Conservation (phyloP, 1,140 invertebrate genomes). For the Dendroctonus valens region DNA sequence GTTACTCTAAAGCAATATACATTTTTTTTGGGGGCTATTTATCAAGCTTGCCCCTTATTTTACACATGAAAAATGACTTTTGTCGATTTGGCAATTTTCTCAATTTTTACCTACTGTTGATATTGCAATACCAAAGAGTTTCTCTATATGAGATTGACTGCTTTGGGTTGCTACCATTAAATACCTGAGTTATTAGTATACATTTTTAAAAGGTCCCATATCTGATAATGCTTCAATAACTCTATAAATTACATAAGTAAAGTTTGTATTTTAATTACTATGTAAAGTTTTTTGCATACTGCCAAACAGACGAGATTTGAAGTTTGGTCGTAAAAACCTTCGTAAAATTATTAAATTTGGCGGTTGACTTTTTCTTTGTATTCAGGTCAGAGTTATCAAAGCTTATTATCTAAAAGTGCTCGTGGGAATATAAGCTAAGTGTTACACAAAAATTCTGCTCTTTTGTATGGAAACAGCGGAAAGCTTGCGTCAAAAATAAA, state of each 20-base stretch:
- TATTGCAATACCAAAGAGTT: too few relatives aligned
- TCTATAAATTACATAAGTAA: conserved; percentile 19
- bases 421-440: conserved; percentile 30
- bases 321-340: conserved; percentile 12
- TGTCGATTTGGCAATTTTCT: too few relatives aligned
- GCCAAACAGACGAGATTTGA: conserved; percentile 22
- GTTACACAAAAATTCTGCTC: conserved; percentile 27
- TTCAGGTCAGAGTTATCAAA: conserved; percentile 32
- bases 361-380: conserved; percentile 15
- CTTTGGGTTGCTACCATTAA: too few relatives aligned
- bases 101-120: too few relatives aligned
- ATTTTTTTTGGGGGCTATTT: too few relatives aligned
- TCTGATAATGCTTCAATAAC: conserved; percentile 31
- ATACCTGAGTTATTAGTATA: too few relatives aligned
- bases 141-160: too few relatives aligned
- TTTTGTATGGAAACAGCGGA: conserved; percentile 10
- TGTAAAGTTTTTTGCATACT: conserved; percentile 29
- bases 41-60: too few relatives aligned
- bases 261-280: conserved; percentile 4
- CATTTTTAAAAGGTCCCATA: conserved; percentile 14
- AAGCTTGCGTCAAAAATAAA: conserved; percentile 32
- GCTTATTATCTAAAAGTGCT: conserved; percentile 32
- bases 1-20: too few relatives aligned
- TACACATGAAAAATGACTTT: too few relatives aligned
- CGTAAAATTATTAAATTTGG: conserved; percentile 15